Base-by-base conservation (phyloP, 2,888 invertebrate species). In the Plebejus argus region DNA sequence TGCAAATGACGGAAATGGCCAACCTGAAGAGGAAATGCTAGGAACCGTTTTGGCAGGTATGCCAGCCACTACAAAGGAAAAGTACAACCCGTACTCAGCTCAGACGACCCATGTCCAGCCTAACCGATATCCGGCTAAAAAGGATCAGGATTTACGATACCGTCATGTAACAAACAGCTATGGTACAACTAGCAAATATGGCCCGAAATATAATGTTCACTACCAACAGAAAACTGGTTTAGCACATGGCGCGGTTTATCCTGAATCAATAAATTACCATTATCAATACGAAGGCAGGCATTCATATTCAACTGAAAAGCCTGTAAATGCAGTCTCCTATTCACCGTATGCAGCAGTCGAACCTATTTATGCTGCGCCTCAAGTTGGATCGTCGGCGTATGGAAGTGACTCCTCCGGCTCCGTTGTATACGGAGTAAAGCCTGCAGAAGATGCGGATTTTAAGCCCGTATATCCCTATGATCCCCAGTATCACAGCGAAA, bases 11-110 rank as follows among this genome's bases (percentile, higher is more conserved):
- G 95, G 95, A 49, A 96, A 95, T 75, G 96, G 96, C 0, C 96
- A 97, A 85, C 95, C 95, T 12, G 97, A 97, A 87, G 97, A 97
- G 88, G 97, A 97, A 86, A 96, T 97, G 84, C 94, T 97, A 49
- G 96, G 96, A 18, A 96, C 97, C 84, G 96, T 97, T 0, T 92
- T 97, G 77, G 96, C 96, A 76, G 96, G 97, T 35, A 96, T 96
- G 95, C 96, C 95, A 12, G 89, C 91, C 35, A 92, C 95, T 77
- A 86, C 94, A 10, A 88, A 94, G 82, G 88, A 93, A 81, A 87
- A 94, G 80, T 83, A 94, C 0, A 94, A 94, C 70, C 93, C 94
- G 6, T 93, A 94, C 79, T 90, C 90, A 71, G 91, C 87, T 35
- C 94, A 94, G 88, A 92, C 91, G 77, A 85, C 90, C 71, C 86